A percentile compares a stretch with the other conserved stretches of the same genome.
Evolutionary conservation across 2,797 vertebrate genomes (phyloP).

Genomic region (Cuculus canorus): DNA sequence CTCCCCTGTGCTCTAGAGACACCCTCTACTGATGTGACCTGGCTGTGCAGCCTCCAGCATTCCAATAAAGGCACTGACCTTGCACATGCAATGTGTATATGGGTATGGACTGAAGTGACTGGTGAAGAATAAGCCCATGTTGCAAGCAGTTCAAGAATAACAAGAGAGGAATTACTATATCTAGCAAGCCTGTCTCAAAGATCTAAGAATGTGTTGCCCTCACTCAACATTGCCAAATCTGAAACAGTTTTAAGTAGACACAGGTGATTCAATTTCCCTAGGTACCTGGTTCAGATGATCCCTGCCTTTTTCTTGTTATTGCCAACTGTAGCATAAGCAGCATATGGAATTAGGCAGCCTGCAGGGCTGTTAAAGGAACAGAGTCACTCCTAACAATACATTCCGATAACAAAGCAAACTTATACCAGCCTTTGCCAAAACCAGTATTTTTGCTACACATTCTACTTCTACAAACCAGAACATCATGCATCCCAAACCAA

Average conservation of each 20-base stretch:
- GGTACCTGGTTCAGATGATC: neutral
- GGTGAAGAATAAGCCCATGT: neutral
- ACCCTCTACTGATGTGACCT: neutral
- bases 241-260: neutral
- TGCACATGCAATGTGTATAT: fast-evolving
- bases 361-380: neutral
- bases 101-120: neutral
- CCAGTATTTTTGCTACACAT: neutral
- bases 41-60: neutral
- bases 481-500: neutral
- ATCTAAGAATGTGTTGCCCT: neutral
- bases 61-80: fast-evolving
- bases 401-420: neutral
- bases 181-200: neutral
- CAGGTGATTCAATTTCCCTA: neutral
- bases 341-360: neutral
- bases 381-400: neutral
- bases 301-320: neutral
- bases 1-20: neutral
- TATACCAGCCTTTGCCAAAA: neutral
- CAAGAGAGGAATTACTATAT: neutral
- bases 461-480: neutral
- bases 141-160: neutral
- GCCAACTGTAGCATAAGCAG: neutral
- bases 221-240: neutral